Evolutionary conservation across 2,113 vertebrate genomes (phyloP), one percentile per base, ranked within the genome.

Genomic region (Rallus limicola): DNA sequence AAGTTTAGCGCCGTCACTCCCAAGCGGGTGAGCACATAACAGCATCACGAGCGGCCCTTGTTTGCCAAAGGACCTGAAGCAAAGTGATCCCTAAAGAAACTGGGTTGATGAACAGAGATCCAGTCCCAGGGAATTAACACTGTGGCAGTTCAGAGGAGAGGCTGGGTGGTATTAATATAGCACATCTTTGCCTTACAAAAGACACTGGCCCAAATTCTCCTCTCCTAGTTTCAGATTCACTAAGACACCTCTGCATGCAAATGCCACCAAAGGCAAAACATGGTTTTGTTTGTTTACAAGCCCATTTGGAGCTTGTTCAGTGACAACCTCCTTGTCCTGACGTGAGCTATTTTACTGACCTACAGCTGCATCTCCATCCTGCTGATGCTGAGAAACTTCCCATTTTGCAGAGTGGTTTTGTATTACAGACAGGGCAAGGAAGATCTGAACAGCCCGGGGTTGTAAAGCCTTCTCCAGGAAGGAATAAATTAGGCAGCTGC

Each of bases 151-250:
- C 67, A 65, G 69, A 69, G 36, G 69, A 70, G 70, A 89, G 82
- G 75, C 29, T 48, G 88, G n/a, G 36, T 2, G 36, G 33, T 63
- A 60, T 44, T 86, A 92, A 95, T 84, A 82, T 20, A 93, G 77
- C 65, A 88, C 72, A 58, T 23, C 53, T 36, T 46, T 56, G n/a
- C 50, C 44, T 84, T 75, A 93, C 76, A 94, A 80, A 93, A 92
- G 80, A 68, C 77, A 62, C 42, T 92, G 93, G 53, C 92, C 95
- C 88, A 71, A 68, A 96, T 97, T 94, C 74, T 91, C 38, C 82
- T 59, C 78, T 78, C n/a, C 0, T 1, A 82, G 76, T 81, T 82
- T 81, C 77, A 89, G 18, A 74, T 75, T 86, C 64, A 72, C 90
- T 16, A 40, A 53, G 76, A 48, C 58, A 44, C 6, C 33, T 63